Evolutionary conservation across 1,140 invertebrate genomes (phyloP), one percentile per base, ranked within the genome.

Genomic region (Oreohelix idahoensis): DNA sequence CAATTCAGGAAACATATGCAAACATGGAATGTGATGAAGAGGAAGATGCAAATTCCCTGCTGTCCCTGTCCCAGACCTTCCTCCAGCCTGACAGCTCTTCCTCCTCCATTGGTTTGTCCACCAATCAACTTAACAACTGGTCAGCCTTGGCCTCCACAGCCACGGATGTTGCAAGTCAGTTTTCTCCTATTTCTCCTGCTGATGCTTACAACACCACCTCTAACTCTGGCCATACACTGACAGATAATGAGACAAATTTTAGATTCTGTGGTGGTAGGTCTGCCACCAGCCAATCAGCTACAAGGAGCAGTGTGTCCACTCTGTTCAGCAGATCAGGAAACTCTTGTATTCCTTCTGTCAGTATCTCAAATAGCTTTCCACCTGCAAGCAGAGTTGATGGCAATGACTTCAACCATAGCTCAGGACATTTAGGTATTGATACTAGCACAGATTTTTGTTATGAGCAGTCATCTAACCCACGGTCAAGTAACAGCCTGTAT

Each of bases 11-110:
- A 11, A 58, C 53, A 11, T 10, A 45, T 58, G 23, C 1, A 4
- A 78, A 53, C 38, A 79, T 79, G 77, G 77, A 79, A 29, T 36
- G 77, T 69, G 77, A 79, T 17, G 75, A 58, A 45, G 75, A 58
- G 29, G 77, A 79, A 66, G 77, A 79, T 29, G 35, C 29, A 4
- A 66, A 69, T 42, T 79, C 77, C 1, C 51, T 63, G 0, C 36
- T 66, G n/a, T 79, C 35, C 23, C 58, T 79, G 32, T 69, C 53
- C 20, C 53, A 63, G 35, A 63, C 77, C 4, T 45, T 79, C 36
- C 77, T 79, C 17, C 77, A 63, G 35, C 51, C 77, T 79, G 77
- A 79, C 29, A 79, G 36, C 53, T 51, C 45, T 4, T 79, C 77
- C 36, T 39, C 71, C 38, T 58, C 77, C 23, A 63, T 66, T 5